Evolutionary conservation across 1,140 invertebrate genomes (phyloP), one percentile per base, ranked within the genome.

Genomic region (Leptinotarsa undecemlineata): DNA sequence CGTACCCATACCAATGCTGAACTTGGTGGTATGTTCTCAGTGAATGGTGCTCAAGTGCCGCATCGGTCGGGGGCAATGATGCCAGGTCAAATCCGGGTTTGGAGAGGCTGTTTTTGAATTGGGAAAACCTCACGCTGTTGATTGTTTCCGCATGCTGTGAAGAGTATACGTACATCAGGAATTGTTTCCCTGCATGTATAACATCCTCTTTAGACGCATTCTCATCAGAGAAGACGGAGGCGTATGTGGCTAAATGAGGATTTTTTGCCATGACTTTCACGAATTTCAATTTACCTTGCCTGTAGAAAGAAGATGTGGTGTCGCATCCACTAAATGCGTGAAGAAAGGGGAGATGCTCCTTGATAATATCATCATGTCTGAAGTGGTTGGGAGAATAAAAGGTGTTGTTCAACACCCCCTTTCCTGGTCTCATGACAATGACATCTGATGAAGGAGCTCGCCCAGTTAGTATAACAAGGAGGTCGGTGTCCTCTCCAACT

Each of bases 321-420:
- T 26, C 23, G 23, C 23, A 26, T 26, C 23, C 23, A 26, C 23
- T 26, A 26, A 26, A 26, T 77, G 57, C 74, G 73, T 74, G 73
- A 77, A 14, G 68, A 62, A 66, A 71, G 11, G 68, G 57, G 77
- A 33, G 72, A 68, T 69, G 78, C 66, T 23, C 26, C 26, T 66
- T 69, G 63, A 67, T 61, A 20, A 69, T 61, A 68, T 68, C 26
- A 17, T 21, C 17, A n/a, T 64, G 15, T 15, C 23, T 75, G 42
- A 71, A 48, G 51, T 19, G 13, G 21, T 76, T 75, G 26, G 42
- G 79, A 77, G 77, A 81, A 78, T 78, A 81, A 80, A 60, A 77
- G 77, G 47, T 81, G 48, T 51, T 77, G 66, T 26, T 26, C 23
- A 26, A 26, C 23, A 26, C 23, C 23, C 48, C 48, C 17, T n/a